Percentiles rank a stretch among this genome's conserved stretches.
Conservation (phyloP, 2,113 vertebrate species). For the Lampris incognitus region DNA sequence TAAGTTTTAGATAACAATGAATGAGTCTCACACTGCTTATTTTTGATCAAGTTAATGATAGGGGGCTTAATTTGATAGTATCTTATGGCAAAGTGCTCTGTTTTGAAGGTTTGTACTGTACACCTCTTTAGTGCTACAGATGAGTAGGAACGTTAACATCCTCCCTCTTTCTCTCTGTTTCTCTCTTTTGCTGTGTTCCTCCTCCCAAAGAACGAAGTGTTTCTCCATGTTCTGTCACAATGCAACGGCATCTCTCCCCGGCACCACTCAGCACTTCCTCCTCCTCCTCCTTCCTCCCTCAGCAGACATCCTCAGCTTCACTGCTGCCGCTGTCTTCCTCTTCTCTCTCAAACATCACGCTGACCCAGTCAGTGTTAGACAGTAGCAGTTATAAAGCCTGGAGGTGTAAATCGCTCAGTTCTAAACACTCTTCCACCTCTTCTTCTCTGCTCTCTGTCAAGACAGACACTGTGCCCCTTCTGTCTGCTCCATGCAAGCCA, state of each 20-base stretch:
- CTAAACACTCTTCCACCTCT: slow-evolving; percentile 87
- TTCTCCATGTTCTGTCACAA: background rate
- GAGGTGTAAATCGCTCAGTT: slow-evolving; percentile 89
- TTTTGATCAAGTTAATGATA: no score
- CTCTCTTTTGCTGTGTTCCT: background rate
- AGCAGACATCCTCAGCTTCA: slow-evolving; percentile 42
- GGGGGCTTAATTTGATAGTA: no score
- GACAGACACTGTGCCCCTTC: no score
- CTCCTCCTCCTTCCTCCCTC: slow-evolving; percentile 62
- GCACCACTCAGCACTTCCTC: slow-evolving; percentile 7
- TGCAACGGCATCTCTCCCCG: background rate
- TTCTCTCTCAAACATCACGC: background rate
- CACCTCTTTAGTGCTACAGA: no score
- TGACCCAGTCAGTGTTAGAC: background rate
- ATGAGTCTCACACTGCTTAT: no score
- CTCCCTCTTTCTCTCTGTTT: background rate
- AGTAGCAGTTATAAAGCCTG: slow-evolving; percentile 81
- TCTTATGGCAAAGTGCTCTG: no score
- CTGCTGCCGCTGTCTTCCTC: background rate
- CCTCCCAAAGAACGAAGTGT: slow-evolving; percentile 42
- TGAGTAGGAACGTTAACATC: no score
- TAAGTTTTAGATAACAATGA: no score
- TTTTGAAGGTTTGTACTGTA: no score
- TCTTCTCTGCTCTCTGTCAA: slow-evolving; percentile 81
- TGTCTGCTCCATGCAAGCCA: background rate